Evolutionary conservation across 2,888 invertebrate species (phyloP), one percentile per base, ranked within the genome.

Genomic region (Mechanitis mazaeus): DNA sequence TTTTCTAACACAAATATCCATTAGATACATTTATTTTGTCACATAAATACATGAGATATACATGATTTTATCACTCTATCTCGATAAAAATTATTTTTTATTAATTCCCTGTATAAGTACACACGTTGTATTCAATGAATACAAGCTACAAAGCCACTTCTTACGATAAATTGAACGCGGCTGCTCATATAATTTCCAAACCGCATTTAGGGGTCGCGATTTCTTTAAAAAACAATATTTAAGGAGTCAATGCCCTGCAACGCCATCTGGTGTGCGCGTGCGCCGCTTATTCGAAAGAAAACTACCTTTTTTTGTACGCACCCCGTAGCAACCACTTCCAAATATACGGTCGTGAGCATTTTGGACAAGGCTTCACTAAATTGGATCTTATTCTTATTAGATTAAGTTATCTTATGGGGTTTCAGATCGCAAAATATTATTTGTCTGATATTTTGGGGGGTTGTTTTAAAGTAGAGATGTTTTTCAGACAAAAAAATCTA

Each of bases 161-260:
- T 83, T 81, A 80, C 73, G 71, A 72, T 73, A 79, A 78, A 82
- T 84, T 80, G 83, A 80, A 81, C 72, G 72, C 70, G 71, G 71
- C 69, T 70, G 71, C 71, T 72, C 73, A 74, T 75, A 74, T 77
- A 78, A 77, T 80, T 78, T 74, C 72, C 68, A 73, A 78, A 81
- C 86, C 85, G 83, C 86, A 83, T 75, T 84, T 83, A 84, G 80
- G 85, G 87, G 85, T 87, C 81, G 84, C 84, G 79, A 83, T 83
- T 84, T 79, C 69, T 71, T 74, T 67, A 76, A 80, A 79, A 81
- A 81, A 80, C 75, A 67, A 74, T 72, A 76, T 80, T 83, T 78
- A 77, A 84, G 76, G 72, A 88, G 89, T 88, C 89, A 85, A 80
- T 86, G 88, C 84, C 85, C 65, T 85, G 74, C 76, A 69, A 53